Conservation (phyloP, 2,113 vertebrate species). For the Nycticryphes semicollaris region DNA sequence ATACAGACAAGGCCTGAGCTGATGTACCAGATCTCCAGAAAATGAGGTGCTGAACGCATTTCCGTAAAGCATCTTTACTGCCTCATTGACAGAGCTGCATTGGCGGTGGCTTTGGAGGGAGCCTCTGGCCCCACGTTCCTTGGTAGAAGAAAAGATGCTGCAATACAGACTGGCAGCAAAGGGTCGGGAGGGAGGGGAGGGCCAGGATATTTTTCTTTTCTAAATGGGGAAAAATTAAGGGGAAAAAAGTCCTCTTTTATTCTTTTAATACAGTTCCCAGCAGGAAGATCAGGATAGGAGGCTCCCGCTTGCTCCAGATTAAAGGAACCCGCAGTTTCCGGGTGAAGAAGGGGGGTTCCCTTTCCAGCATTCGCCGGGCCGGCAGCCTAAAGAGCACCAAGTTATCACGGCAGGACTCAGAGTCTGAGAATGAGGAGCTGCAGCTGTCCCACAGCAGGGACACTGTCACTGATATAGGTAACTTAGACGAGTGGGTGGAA, state of each 20-base stretch:
- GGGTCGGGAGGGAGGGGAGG: slow-evolving; percentile 51
- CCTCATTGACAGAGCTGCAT: slow-evolving; percentile 35
- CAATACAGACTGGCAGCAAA: slow-evolving; percentile 25
- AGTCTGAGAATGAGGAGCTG: slow-evolving; percentile 97
- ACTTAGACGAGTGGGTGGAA: slow-evolving; percentile 76
- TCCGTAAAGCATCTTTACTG: slow-evolving; percentile 19
- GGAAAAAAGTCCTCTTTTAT: slow-evolving; percentile 84
- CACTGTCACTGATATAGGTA: slow-evolving; percentile 98
- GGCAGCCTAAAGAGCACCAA: slow-evolving; percentile 99
- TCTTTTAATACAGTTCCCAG: slow-evolving; percentile 89
- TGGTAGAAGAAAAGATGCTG: slow-evolving; percentile 15
- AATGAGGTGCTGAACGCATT: not conserved
- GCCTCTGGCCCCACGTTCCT: slow-evolving; percentile 32
- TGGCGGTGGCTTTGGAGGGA: slow-evolving; percentile 52
- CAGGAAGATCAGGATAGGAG: slow-evolving; percentile 96
- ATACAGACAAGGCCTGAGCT: slow-evolving; percentile 10
- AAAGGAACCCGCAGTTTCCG: slow-evolving; percentile 98
- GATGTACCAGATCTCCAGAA: slow-evolving; percentile 11
- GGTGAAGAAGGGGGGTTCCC: slow-evolving; percentile 96
- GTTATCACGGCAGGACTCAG: slow-evolving; percentile 96
- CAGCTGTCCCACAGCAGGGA: slow-evolving; percentile 97
- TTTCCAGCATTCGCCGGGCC: slow-evolving; percentile 95
- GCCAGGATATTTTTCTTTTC: slow-evolving; percentile 53
- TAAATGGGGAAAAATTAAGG: slow-evolving; percentile 73
- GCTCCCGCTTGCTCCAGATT: slow-evolving; percentile 97